Percentiles rank a stretch among this genome's conserved stretches.
phyloP scores from a whole-genome alignment of 2,797 vertebrate genomes.

The Phataginus tricuspis region DNA sequence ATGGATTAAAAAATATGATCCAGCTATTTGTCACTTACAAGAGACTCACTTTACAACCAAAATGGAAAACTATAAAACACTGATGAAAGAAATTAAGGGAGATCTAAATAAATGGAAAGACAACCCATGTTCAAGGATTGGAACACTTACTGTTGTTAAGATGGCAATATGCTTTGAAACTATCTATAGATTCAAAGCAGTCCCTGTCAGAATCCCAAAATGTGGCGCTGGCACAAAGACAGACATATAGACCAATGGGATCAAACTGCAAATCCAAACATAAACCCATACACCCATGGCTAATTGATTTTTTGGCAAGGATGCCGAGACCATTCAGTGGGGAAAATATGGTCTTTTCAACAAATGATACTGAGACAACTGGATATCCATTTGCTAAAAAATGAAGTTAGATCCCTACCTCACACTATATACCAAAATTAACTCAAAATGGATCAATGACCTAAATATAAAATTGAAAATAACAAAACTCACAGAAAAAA shows the following conservation, averaged over 20 bases:
- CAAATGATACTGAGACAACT: neutral
- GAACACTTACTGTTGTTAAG: neutral
- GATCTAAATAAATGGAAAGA: neutral
- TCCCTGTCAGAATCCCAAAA: neutral
- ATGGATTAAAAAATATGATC: too few species aligned
- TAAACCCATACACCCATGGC: neutral
- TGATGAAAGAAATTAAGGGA: neutral
- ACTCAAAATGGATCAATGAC: neutral
- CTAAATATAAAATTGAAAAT: neutral
- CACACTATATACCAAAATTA: too few species aligned
- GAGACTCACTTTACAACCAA: neutral
- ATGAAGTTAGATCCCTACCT: neutral
- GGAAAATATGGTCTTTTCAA: neutral
- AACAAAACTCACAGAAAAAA: neutral
- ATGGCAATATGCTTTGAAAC: neutral
- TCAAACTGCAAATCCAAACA: neutral
- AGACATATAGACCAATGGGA: too few species aligned
- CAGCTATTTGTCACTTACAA: neutral
- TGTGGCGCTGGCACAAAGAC: neutral
- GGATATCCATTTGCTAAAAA: neutral
- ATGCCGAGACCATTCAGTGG: neutral
- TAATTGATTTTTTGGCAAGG: neutral
- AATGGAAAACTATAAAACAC: neutral
- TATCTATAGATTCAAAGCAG: neutral
- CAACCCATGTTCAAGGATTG: neutral